Evolutionary conservation across 2,888 invertebrate species (phyloP).

Genomic region (Chydorus sphaericus): DNA sequence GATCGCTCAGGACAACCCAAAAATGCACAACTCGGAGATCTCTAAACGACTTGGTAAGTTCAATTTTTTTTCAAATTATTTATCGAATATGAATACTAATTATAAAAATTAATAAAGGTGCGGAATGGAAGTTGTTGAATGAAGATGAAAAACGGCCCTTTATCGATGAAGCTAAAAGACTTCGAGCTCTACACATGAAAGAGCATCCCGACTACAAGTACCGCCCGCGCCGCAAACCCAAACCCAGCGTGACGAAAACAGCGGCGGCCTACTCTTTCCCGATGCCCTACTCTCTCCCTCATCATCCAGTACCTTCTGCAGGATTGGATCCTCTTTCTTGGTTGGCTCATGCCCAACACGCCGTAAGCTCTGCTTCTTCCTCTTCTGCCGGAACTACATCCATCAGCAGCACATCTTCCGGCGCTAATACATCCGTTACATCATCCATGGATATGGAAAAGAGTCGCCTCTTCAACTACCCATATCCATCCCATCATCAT

Average conservation of each 20-base stretch:
- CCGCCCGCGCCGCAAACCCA: constrained; percentile 45
- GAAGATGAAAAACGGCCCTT: constrained; percentile 82
- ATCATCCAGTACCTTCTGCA: constrained; percentile 35
- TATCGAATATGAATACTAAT: neutral
- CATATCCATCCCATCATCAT: constrained; percentile 7
- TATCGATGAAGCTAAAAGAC: constrained; percentile 84
- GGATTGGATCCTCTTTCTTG: constrained; percentile 41
- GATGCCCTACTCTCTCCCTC: constrained; percentile 75
- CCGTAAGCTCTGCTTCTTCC: neutral
- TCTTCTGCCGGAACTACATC: neutral
- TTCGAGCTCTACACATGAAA: constrained; percentile 81
- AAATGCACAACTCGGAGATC: constrained; percentile 96
- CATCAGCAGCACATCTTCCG: neutral
- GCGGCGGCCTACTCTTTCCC: constrained; percentile 77
- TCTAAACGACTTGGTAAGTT: constrained; percentile 56
- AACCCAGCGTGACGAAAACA: constrained; percentile 50
- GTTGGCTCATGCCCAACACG: constrained; percentile 31
- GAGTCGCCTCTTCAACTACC: constrained; percentile 7
- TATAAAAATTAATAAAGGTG: constrained; percentile 26
- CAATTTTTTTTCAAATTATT: neutral
- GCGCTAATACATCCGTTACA: neutral
- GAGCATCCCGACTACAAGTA: constrained; percentile 88
- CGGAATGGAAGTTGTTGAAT: constrained; percentile 79
- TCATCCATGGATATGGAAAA: constrained; percentile 12
- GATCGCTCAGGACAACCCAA: constrained; percentile 91